phyloP scores from a whole-genome alignment of 2,113 vertebrate species.

The Apteryx owenii region DNA sequence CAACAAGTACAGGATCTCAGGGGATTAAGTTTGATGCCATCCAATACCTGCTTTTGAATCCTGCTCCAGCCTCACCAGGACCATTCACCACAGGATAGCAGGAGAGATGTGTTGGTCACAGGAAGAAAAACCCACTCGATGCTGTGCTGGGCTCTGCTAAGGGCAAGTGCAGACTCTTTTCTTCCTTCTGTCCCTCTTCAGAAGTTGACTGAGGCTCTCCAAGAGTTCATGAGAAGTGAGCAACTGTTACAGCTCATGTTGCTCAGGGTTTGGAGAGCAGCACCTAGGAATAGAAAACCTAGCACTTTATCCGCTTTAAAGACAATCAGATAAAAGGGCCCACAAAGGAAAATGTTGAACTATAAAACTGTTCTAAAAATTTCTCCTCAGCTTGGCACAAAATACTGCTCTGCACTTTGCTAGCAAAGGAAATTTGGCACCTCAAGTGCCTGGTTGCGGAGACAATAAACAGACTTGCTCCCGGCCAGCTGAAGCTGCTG shows the following conservation, averaged over 20 bases:
- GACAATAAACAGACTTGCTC: constrained; percentile 23
- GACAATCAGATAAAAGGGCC: background rate
- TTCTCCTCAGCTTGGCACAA: constrained; percentile 26
- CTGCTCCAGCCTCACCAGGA: background rate
- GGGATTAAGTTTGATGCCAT: background rate
- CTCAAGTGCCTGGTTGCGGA: background rate
- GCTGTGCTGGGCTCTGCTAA: background rate
- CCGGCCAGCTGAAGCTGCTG: constrained; percentile 29
- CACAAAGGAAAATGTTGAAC: background rate
- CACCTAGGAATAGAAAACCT: constrained; percentile 15
- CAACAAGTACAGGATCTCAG: background rate
- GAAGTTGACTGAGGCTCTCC: background rate
- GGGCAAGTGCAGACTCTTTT: background rate
- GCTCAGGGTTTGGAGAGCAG: background rate
- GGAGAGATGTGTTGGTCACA: background rate
- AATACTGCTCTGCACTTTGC: constrained; percentile 2
- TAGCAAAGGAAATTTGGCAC: constrained; percentile 10
- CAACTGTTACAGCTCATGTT: background rate
- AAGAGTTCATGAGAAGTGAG: background rate
- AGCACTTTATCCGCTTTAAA: background rate
- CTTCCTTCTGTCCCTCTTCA: background rate
- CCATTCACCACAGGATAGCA: background rate
- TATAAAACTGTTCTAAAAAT: background rate
- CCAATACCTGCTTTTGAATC: background rate
- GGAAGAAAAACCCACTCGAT: fast-evolving